phyloP scores from a whole-genome alignment of 2,888 invertebrate genomes.

The Hecatera dysodea region DNA sequence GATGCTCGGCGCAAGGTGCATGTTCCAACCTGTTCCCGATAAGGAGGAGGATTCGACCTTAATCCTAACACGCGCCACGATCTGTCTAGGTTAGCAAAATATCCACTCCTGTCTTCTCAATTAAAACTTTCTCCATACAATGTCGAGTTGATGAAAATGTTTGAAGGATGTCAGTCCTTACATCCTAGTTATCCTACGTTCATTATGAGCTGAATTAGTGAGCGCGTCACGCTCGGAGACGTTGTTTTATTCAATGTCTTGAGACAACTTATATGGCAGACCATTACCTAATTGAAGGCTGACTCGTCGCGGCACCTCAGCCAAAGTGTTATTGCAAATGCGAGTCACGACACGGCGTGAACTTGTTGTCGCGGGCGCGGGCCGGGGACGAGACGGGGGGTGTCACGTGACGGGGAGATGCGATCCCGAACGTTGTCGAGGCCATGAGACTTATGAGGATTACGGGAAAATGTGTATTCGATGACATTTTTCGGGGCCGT shows the following conservation, averaged over 20 bases:
- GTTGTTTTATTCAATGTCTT: conserved; percentile 71
- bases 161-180: conserved; percentile 38
- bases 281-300: conserved; percentile 79
- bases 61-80: conserved; percentile 82
- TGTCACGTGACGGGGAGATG: conserved; percentile 74
- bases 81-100: conserved; percentile 71
- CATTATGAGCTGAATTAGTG: conserved; percentile 61
- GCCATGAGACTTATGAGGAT: conserved; percentile 90
- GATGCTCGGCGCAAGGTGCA: conserved; percentile 83
- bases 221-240: conserved; percentile 54
- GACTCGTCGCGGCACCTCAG: conserved; percentile 73
- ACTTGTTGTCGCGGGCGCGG: conserved; percentile 76
- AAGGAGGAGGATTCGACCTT: conserved; percentile 83
- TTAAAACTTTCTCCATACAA: conserved; percentile 80
- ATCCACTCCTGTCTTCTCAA: conserved; percentile 76
- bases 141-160: conserved; percentile 44
- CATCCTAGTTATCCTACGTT: conserved; percentile 44
- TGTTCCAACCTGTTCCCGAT: conserved; percentile 85
- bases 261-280: conserved; percentile 74
- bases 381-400: conserved; percentile 35
- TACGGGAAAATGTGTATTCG: conserved; percentile 91
- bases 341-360: conserved; percentile 84
- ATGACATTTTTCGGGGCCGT: conserved; percentile 90
- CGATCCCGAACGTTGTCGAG: conserved; percentile 79
- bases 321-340: conserved; percentile 79